Percentiles rank a stretch among this genome's conserved stretches.
Evolutionary conservation across 2,113 vertebrate species (phyloP).

Genomic region (Lota lota): DNA sequence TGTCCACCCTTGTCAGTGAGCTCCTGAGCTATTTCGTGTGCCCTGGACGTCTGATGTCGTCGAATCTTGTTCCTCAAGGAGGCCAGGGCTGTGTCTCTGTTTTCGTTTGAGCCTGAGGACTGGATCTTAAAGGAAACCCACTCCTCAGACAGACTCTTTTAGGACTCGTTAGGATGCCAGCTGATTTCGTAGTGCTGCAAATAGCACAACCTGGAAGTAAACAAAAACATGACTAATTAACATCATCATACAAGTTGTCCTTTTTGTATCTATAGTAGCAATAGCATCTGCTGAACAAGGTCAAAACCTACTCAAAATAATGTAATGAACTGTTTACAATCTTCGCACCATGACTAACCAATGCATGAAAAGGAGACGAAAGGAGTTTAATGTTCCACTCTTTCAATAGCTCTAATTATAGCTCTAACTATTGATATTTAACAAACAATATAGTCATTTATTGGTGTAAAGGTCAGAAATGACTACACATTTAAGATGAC

Average conservation of each 20-base stretch:
- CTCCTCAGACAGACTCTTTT: constrained; percentile 7
- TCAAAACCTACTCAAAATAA: background rate
- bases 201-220: constrained; percentile 16
- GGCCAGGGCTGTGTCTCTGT: background rate
- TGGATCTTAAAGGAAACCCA: background rate
- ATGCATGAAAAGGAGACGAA: background rate
- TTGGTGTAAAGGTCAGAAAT: background rate
- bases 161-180: background rate
- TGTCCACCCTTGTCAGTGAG: constrained; percentile 1
- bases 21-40: constrained; percentile 2
- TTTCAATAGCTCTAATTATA: background rate
- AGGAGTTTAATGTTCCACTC: background rate
- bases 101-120: background rate
- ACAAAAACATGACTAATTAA: constrained; percentile 6
- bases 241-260: constrained; percentile 2
- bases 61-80: background rate
- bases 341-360: background rate
- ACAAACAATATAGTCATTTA: constrained; percentile 1
- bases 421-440: background rate
- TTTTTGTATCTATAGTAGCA: background rate
- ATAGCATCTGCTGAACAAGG: background rate
- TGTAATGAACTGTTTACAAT: constrained; percentile 2
- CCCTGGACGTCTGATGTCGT: constrained; percentile 2
- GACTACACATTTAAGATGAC: background rate
- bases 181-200: constrained; percentile 11